A percentile compares a stretch with the other conserved stretches of the same genome.
Evolutionary conservation across 2,113 vertebrate genomes (phyloP).

Genomic region (Xerus inauris): DNA sequence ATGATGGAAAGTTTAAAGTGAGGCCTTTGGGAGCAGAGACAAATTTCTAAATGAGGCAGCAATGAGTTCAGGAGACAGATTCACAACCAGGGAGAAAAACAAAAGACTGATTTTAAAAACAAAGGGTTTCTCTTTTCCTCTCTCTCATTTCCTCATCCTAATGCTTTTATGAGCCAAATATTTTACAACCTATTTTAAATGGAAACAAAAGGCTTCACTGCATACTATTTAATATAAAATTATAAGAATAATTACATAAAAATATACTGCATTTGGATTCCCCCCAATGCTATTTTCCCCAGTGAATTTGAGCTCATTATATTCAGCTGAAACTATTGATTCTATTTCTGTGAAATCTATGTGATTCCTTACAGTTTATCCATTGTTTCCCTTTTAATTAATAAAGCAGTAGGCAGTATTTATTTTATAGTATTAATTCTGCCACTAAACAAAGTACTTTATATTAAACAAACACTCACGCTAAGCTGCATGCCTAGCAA

Average conservation of each 20-base stretch:
- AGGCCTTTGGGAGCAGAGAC: constrained; percentile 72
- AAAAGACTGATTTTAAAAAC: constrained; percentile 70
- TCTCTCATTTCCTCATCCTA: constrained; percentile 66
- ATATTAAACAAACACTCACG: not conserved
- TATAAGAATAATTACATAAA: constrained; percentile 76
- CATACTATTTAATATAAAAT: constrained; percentile 63
- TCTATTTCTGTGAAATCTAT: constrained; percentile 56
- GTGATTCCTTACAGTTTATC: constrained; percentile 78
- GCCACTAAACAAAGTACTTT: not conserved
- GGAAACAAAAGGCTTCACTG: constrained; percentile 62
- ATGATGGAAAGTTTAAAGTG: constrained; percentile 78
- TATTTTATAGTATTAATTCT: constrained; percentile 62
- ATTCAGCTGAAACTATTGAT: constrained; percentile 64
- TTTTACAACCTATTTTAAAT: constrained; percentile 60
- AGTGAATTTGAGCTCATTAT: constrained; percentile 77
- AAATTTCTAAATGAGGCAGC: constrained; percentile 75
- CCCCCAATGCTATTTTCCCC: constrained; percentile 53
- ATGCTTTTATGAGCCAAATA: constrained; percentile 70
- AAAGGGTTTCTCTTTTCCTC: constrained; percentile 12
- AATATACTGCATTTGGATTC: constrained; percentile 71
- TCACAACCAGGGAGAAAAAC: constrained; percentile 61
- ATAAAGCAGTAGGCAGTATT: constrained; percentile 51
- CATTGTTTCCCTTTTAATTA: constrained; percentile 80
- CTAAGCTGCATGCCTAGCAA: not conserved
- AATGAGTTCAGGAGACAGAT: constrained; percentile 72